phyloP scores from a whole-genome alignment of 2,113 vertebrate species.

The Periophthalmodon schlosseri region DNA sequence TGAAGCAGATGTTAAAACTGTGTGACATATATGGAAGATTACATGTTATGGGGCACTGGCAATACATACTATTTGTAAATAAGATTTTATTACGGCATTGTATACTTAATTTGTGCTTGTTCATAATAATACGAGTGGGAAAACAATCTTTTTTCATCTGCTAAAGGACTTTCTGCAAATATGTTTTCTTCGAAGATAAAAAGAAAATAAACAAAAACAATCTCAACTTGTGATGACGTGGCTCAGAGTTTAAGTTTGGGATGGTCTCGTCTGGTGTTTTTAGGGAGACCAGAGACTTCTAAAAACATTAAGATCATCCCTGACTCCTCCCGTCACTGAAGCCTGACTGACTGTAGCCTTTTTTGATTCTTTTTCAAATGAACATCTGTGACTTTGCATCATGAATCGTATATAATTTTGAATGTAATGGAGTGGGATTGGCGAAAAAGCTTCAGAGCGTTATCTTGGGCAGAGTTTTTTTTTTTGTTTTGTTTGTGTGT shows the following conservation, averaged over 20 bases:
- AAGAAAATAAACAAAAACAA: constrained; percentile 22
- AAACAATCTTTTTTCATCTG: constrained; percentile 64
- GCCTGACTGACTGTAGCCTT: constrained; percentile 69
- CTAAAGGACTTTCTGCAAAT: constrained; percentile 56
- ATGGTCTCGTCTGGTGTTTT: not conserved
- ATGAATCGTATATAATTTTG: constrained; percentile 83
- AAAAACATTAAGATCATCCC: constrained; percentile 45
- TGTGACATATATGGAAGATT: constrained; percentile 71
- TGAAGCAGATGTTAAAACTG: constrained; percentile 72
- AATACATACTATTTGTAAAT: constrained; percentile 78
- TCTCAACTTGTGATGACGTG: constrained; percentile 48
- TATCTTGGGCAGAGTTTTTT: constrained; percentile 37
- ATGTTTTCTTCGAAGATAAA: constrained; percentile 46
- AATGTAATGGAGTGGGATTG: constrained; percentile 72
- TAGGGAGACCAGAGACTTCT: not conserved
- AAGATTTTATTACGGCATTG: constrained; percentile 69
- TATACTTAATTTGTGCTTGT: constrained; percentile 72
- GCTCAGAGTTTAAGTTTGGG: not conserved
- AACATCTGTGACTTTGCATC: constrained; percentile 87
- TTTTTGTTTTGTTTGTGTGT: not conserved
- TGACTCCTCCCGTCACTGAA: constrained; percentile 33
- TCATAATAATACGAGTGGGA: constrained; percentile 67
- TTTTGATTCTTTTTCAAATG: constrained; percentile 68
- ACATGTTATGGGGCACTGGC: constrained; percentile 73
- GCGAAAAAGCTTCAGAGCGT: constrained; percentile 75